Evolutionary conservation across 2,888 invertebrate genomes (phyloP), one percentile per base, ranked within the genome.

Genomic region (Ptilodon capucinus): DNA sequence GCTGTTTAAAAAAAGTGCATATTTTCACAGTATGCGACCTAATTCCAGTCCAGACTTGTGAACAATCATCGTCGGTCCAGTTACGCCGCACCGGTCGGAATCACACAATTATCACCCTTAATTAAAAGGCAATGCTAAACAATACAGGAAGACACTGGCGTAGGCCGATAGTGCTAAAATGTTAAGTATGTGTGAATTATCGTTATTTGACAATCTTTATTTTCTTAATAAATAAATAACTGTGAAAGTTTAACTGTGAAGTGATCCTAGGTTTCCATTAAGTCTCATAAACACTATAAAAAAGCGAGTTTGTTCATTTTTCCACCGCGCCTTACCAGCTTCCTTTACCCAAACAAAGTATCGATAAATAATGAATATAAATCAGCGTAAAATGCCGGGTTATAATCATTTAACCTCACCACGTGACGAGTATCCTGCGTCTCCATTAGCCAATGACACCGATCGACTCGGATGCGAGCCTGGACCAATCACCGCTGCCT

Each of bases 401-500:
- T 51, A 57, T 21, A 36, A 39, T 45, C 46, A 58, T 46, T 60
- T 43, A 53, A 68, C 67, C 61, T 48, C 60, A 46, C 44, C 38
- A 46, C 39, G 45, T 60, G 58, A 57, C 44, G 55, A 56, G 56
- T 40, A 38, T 17, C 32, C 48, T 40, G 23, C 21, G 35, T 28
- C 32, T 46, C 57, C 48, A 71, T 69, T 69, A 59, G 62, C 50
- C 48, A 49, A 51, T 51, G 51, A 57, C 55, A 55, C 52, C 43
- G 54, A 51, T 42, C 39, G 52, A 53, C 58, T 61, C 46, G 45
- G 41, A 38, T 23, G 40, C 41, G 18, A 25, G 34, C 1, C 35
- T 41, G 18, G 44, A 25, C 72, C 73, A 70, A 72, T 74, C 51
- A 34, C 40, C 19, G 41, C 21, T 44, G 43, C 35, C 46, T 50